These are phyloP conservation scores for Leucosticte australis DNA, from an alignment of 2,113 vertebrate genomes.

Conservation along the genomic window DNA sequence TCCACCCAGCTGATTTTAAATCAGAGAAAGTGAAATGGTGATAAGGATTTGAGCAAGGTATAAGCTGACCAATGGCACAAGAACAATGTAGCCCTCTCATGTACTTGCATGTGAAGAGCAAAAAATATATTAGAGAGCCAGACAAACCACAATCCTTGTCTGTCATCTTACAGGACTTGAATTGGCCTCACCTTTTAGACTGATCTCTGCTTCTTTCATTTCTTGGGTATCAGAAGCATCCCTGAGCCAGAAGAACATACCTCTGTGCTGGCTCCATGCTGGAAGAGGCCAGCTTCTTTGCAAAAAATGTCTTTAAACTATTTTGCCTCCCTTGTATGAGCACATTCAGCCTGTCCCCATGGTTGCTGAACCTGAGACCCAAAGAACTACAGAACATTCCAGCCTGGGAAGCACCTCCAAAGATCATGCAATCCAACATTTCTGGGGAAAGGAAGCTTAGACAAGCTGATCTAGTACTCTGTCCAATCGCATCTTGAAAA, in stretches of 20 bases:
- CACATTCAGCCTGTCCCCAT: neutral
- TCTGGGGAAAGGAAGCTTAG: neutral
- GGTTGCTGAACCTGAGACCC: neutral
- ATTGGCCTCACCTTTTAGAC: neutral
- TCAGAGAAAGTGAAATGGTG: neutral
- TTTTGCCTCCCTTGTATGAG: neutral
- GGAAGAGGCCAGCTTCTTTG: neutral
- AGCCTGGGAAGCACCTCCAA: neutral
- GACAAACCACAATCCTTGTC: neutral
- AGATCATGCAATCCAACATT: neutral
- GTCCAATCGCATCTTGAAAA: neutral
- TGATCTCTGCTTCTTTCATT: neutral
- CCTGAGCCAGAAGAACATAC: neutral
- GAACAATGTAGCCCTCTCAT: neutral
- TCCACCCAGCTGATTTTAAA: neutral
- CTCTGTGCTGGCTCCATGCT: neutral
- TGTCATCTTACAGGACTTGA: accelerated
- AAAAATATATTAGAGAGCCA: accelerated
- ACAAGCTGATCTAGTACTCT: neutral
- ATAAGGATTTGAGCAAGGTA: neutral
- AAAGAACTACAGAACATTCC: neutral
- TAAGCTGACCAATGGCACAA: neutral
- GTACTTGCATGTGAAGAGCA: neutral
- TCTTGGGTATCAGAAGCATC: neutral
- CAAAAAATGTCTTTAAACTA: neutral